Conservation (phyloP, 2,888 invertebrate species). For the Epinotia ramella region DNA sequence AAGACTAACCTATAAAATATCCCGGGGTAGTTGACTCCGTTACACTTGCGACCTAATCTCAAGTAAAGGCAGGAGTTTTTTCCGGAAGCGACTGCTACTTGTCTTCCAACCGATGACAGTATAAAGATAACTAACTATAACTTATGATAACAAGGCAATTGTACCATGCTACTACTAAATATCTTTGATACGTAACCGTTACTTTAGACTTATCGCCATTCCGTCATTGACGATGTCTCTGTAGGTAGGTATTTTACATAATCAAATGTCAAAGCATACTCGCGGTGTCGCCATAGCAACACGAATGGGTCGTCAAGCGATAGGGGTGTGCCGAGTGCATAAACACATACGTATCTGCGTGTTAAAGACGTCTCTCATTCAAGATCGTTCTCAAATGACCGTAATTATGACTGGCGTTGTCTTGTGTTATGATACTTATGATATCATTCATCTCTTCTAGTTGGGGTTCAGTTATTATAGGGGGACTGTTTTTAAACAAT, state of each 20-base stretch:
- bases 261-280: background rate
- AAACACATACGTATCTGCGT: slow-evolving; percentile 16
- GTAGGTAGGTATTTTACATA: background rate
- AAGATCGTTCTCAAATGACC: slow-evolving; percentile 32
- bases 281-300: slow-evolving; percentile 12
- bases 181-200: no score
- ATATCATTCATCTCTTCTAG: slow-evolving; percentile 23
- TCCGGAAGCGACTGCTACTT: background rate
- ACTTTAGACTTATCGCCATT: background rate
- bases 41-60: no score
- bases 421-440: slow-evolving; percentile 7
- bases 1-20: background rate
- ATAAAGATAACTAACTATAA: background rate
- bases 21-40: no score
- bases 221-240: background rate
- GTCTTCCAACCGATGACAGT: background rate
- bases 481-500: background rate
- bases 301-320: background rate
- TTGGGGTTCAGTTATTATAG: background rate
- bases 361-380: slow-evolving; percentile 22
- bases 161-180: no score
- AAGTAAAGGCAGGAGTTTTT: background rate
- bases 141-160: background rate
- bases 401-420: slow-evolving; percentile 22
- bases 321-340: background rate